These are phyloP conservation scores for Lordiphosa stackelbergi DNA, from an alignment of 1,140 invertebrate genomes.

Conservation along the genomic window DNA sequence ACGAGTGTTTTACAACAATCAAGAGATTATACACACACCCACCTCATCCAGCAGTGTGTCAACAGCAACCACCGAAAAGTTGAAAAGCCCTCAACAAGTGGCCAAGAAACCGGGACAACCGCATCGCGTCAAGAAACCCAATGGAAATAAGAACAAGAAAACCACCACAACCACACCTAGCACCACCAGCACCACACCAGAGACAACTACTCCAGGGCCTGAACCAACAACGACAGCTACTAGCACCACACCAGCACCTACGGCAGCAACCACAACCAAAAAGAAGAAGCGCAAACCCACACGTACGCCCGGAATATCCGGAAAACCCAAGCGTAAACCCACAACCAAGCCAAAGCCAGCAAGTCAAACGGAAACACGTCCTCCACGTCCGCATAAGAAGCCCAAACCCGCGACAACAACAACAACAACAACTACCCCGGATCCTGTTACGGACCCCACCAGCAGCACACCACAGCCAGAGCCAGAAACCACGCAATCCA, in stretches of 20 bases:
- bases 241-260: slow-evolving; percentile 44
- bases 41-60: slow-evolving; percentile 21
- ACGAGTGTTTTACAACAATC: slow-evolving; percentile 67
- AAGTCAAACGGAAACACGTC: slow-evolving; percentile 20
- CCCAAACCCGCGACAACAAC: slow-evolving; percentile 41
- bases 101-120: slow-evolving; percentile 57
- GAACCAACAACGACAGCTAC: slow-evolving; percentile 22
- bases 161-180: slow-evolving; percentile 55
- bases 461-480: slow-evolving; percentile 26
- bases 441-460: slow-evolving; percentile 5
- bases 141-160: slow-evolving; percentile 57
- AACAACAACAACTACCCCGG: slow-evolving; percentile 23
- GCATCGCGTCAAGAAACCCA: slow-evolving; percentile 56
- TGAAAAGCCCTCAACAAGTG: slow-evolving; percentile 27
- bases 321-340: slow-evolving; percentile 65
- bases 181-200: slow-evolving; percentile 30
- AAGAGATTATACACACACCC: slow-evolving; percentile 62
- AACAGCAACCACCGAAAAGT: slow-evolving; percentile 36
- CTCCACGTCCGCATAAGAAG: slow-evolving; percentile 47
- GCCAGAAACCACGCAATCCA: slow-evolving; percentile 43
- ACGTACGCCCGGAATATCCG: slow-evolving; percentile 46
- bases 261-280: slow-evolving; percentile 43
- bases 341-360: slow-evolving; percentile 48
- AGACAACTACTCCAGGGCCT: slow-evolving; percentile 21
- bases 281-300: slow-evolving; percentile 72